These are phyloP conservation scores for Sarotherodon lohbergeri DNA, from an alignment of 2,113 vertebrate species.

Conservation along the genomic window DNA sequence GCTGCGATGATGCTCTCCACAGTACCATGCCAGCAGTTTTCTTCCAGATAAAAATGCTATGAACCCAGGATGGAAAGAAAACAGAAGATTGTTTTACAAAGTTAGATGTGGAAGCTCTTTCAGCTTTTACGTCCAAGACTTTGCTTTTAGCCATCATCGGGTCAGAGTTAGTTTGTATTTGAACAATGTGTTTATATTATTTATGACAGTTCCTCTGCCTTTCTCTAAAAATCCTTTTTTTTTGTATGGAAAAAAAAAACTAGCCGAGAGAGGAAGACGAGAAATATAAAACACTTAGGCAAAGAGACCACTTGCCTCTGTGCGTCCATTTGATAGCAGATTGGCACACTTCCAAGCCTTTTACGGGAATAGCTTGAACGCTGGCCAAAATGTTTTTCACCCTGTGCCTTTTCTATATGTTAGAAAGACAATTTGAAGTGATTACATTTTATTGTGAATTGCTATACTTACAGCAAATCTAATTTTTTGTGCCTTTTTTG, in stretches of 20 bases:
- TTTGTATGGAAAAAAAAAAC: not conserved
- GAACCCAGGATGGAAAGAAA: not conserved
- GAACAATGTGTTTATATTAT: not conserved
- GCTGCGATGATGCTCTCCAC: not conserved
- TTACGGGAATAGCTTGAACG: conserved; percentile 32
- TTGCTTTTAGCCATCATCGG: not conserved
- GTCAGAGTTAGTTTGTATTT: not conserved
- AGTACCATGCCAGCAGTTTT: not conserved
- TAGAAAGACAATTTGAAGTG: not conserved
- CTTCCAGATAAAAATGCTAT: not conserved
- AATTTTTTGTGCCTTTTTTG: not conserved
- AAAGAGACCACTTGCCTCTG: conserved; percentile 7
- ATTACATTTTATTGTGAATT: not conserved
- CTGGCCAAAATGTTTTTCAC: not conserved
- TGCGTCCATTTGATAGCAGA: not conserved
- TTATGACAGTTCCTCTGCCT: not conserved
- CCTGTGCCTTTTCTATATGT: not conserved
- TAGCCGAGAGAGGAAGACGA: not conserved
- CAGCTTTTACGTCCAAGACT: not conserved
- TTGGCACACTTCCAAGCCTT: conserved; percentile 3
- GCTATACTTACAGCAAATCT: not conserved
- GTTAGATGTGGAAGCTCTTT: not conserved
- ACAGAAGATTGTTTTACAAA: not conserved
- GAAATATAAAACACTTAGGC: conserved; percentile 27
- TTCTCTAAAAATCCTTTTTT: not conserved